Percentiles rank a stretch among this genome's conserved stretches.
phyloP scores from a whole-genome alignment of 2,888 invertebrate species.

The Caenorhabditis afra region DNA sequence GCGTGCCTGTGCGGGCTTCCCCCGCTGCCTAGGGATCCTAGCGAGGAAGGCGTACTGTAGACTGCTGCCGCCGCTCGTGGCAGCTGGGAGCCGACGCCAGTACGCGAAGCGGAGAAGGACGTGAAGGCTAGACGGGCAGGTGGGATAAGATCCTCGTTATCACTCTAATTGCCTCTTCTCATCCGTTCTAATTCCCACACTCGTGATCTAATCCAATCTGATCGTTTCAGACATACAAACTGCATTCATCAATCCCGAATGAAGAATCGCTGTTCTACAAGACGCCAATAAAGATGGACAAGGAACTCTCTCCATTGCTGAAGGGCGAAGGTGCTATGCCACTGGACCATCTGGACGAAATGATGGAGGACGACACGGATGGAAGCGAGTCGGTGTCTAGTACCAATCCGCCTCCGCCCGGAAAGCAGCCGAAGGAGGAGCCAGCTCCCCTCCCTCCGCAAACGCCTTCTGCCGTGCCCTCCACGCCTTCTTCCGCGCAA shows the following conservation, averaged over 20 bases:
- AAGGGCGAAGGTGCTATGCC: conserved; percentile 72
- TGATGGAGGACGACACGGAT: conserved; percentile 71
- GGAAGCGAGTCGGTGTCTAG: conserved; percentile 56
- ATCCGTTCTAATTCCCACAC: background rate
- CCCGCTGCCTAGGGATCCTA: conserved; percentile 12
- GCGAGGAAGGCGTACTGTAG: conserved; percentile 13
- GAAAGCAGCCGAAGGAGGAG: conserved; percentile 17
- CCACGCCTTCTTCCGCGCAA: conserved; percentile 1
- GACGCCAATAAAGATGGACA: conserved; percentile 82
- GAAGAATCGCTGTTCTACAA: conserved; percentile 93
- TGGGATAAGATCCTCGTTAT: background rate
- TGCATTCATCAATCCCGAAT: conserved; percentile 87
- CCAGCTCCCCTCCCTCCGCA: conserved; percentile 26
- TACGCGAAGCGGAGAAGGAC: background rate
- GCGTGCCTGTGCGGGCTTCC: conserved; percentile 17
- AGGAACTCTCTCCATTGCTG: conserved; percentile 83
- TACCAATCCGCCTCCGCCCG: conserved; percentile 11
- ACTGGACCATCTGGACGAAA: conserved; percentile 74
- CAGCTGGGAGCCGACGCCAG: background rate
- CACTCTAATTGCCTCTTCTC: background rate
- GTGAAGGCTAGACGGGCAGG: too few relatives aligned
- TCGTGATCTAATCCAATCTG: background rate
- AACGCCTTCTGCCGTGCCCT: conserved; percentile 11
- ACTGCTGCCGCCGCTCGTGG: conserved; percentile 5
- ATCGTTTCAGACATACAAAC: conserved; percentile 85